These are phyloP conservation scores for Pollimyrus isidori DNA, from an alignment of 2,113 vertebrate species.

Conservation along the genomic window DNA sequence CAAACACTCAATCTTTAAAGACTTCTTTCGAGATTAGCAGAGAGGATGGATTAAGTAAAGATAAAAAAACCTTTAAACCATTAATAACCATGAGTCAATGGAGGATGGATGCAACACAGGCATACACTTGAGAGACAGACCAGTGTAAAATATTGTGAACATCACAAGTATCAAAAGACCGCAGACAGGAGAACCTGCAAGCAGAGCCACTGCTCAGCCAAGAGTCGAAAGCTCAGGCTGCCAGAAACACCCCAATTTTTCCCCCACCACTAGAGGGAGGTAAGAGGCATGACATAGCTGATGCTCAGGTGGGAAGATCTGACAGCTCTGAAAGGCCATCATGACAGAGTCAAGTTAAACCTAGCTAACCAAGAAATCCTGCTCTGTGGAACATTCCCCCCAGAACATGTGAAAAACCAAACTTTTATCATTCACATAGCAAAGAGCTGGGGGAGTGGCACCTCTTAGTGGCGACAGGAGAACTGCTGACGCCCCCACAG, in stretches of 20 bases:
- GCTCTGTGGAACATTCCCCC: too few relatives aligned
- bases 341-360: too few relatives aligned
- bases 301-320: too few relatives aligned
- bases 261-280: not conserved
- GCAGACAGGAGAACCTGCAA: not conserved
- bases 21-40: not conserved
- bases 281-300: too few relatives aligned
- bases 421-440: not conserved
- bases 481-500: not conserved
- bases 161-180: constrained; percentile 24
- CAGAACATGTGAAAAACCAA: not conserved
- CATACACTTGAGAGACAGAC: not conserved
- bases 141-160: not conserved
- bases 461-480: not conserved
- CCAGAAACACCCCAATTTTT: not conserved
- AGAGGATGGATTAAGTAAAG: not conserved
- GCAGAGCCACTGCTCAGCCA: not conserved
- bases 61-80: not conserved
- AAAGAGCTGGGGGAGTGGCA: not conserved
- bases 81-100: not conserved
- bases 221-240: not conserved
- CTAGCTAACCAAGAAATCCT: too few relatives aligned
- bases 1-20: not conserved
- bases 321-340: not conserved
- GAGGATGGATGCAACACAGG: not conserved